Evolutionary conservation across 2,888 invertebrate species (phyloP).

Genomic region (Steinernema carpocapsae): DNA sequence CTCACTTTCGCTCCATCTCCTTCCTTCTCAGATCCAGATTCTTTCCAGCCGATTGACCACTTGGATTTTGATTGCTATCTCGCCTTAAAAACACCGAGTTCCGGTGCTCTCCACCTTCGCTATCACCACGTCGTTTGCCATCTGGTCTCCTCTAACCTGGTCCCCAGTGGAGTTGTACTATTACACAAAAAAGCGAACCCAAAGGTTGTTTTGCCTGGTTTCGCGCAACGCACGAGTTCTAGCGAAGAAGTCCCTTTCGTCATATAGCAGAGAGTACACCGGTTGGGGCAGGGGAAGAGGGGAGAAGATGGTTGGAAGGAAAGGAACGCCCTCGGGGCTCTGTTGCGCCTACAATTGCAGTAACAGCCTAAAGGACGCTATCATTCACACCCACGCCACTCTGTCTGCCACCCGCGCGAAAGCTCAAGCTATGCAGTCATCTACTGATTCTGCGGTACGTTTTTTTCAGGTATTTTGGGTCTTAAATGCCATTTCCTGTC

Average conservation of each 20-base stretch:
- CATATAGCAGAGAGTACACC: neutral
- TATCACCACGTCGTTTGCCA: too few species aligned
- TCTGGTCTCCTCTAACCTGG: neutral
- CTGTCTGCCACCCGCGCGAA: constrained; percentile 27
- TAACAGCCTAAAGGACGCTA: neutral
- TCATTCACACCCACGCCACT: constrained; percentile 29
- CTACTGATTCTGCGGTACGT: neutral
- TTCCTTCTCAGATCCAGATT: too few species aligned
- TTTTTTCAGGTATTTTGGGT: too few species aligned
- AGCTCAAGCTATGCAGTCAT: constrained; percentile 11
- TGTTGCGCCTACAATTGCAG: constrained; percentile 1
- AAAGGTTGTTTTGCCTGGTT: constrained; percentile 14
- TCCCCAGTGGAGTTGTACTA: neutral
- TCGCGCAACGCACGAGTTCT: neutral
- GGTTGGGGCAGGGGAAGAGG: neutral
- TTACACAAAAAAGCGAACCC: constrained; percentile 21
- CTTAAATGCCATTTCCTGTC: too few species aligned
- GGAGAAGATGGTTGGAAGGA: neutral
- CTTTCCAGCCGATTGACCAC: neutral
- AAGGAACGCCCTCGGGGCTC: constrained; percentile 33
- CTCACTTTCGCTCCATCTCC: too few species aligned
- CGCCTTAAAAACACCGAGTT: neutral
- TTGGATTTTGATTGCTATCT: neutral
- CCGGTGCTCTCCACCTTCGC: too few species aligned
- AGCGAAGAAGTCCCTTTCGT: neutral